Conservation (phyloP, 2,797 vertebrate genomes). For the Pelochelys cantorii region DNA sequence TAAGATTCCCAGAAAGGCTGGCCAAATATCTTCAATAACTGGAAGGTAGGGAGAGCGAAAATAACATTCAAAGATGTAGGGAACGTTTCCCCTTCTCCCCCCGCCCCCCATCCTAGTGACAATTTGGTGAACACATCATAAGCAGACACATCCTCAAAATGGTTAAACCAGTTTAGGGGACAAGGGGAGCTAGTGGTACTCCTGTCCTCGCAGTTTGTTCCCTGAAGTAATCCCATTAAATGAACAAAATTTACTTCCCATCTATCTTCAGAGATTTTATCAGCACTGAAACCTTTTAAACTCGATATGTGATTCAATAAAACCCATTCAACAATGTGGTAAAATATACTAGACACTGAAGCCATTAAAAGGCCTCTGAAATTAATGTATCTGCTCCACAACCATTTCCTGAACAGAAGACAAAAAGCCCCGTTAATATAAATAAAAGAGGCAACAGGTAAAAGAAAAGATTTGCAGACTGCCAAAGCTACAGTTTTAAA, state of each 20-base stretch:
- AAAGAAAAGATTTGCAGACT: conserved; percentile 76
- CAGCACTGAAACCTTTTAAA: conserved; percentile 80
- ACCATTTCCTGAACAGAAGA: conserved; percentile 79
- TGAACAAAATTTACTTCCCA: conserved; percentile 73
- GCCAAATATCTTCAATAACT: background rate
- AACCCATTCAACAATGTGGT: conserved; percentile 73
- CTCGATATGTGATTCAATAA: conserved; percentile 79
- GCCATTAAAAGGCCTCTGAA: conserved; percentile 74
- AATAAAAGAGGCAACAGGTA: conserved; percentile 78
- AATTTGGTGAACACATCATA: conserved; percentile 11
- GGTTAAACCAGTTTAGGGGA: background rate
- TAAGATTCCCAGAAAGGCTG: background rate
- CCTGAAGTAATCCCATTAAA: conserved; percentile 78
- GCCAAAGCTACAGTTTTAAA: conserved; percentile 59
- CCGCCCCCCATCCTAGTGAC: background rate
- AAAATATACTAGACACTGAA: conserved; percentile 80
- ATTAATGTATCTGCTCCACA: conserved; percentile 75
- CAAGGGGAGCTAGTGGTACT: background rate
- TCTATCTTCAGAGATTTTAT: conserved; percentile 78
- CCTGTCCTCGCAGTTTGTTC: conserved; percentile 33
- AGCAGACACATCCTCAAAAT: background rate
- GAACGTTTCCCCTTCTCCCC: background rate
- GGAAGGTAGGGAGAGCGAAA: background rate
- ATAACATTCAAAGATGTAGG: background rate
- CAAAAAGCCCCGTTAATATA: conserved; percentile 74